Evolutionary conservation across 1,140 invertebrate species (phyloP), one percentile per base, ranked within the genome.

Genomic region (Pentalonia nigronervosa): DNA sequence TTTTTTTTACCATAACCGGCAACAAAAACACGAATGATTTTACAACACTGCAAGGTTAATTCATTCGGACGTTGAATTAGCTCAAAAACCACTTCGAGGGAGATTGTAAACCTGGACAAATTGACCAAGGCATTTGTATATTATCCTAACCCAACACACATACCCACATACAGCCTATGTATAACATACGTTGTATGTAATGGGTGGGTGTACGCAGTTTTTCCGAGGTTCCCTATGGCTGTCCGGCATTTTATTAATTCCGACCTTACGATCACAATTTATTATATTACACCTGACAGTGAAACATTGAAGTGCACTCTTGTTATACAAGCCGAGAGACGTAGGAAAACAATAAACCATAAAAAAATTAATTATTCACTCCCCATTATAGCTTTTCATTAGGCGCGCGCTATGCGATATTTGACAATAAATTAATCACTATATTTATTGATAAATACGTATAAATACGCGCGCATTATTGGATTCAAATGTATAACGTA

Each of bases 231-330:
- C 60, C 14, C n/a, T 34, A 41, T 41, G 4, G 60, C 30, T 14
- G n/a, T 14, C 7, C 9, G 60, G 60, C 14, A 14, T 76, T 76
- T n/a, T 76, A 76, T 76, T 76, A 76, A 76, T 76, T 76, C 60
- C 30, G 30, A 76, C n/a, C 60, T 4, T 17, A n/a, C 14, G 60
- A 76, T 76, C n/a, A 76, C 30, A 76, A 76, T 76, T 76, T 76
- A 76, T 76, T 76, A 76, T 76, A 76, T 76, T 76, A 76, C 60
- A 34, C 17, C 60, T 6, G 60, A 76, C 60, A 76, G 60, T 34
- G 60, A 76, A 76, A 76, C 60, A 76, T 76, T 76, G 60, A 76
- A 76, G n/a, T 76, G 60, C 60, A 76, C 60, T 76, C n/a, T 14
- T 14, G 60, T 9, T 25, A 23, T 67, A 9, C 14, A 14, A 9